Evolutionary conservation across 1,140 invertebrate genomes (phyloP).

Genomic region (Drosophila teissieri): DNA sequence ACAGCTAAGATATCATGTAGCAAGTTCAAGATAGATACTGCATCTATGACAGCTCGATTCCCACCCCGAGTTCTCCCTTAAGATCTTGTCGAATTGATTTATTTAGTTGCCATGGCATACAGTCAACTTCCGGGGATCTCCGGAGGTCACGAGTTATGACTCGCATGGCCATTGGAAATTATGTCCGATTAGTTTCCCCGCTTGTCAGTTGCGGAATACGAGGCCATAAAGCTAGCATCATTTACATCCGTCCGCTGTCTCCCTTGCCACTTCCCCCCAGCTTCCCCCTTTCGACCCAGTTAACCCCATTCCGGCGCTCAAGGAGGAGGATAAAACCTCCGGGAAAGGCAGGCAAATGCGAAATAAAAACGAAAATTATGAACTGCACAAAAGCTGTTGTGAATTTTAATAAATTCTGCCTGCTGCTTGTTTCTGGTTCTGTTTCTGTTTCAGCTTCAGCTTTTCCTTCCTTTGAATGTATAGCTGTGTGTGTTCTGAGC

Average conservation of each 20-base stretch:
- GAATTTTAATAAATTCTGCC: conserved; percentile 82
- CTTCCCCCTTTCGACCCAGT: conserved; percentile 2
- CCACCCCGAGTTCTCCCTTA: no score
- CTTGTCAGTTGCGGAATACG: conserved; percentile 26
- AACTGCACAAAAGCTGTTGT: conserved; percentile 83
- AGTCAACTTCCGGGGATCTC: not conserved
- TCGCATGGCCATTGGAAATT: conserved; percentile 25
- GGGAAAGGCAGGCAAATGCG: conserved; percentile 62
- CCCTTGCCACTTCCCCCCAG: conserved; percentile 1
- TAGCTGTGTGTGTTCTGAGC: conserved; percentile 42
- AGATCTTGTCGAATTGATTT: not conserved
- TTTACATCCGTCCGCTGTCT: conserved; percentile 21
- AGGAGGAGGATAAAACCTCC: conserved; percentile 41
- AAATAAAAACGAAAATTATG: conserved; percentile 83
- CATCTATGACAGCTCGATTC: no score
- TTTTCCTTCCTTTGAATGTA: conserved; percentile 10
- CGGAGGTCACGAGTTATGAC: conserved; percentile 9
- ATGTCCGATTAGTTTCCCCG: conserved; percentile 38
- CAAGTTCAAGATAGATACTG: no score
- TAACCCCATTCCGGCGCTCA: conserved; percentile 22
- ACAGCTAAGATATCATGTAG: no score
- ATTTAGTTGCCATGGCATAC: not conserved
- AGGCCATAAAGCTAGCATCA: conserved; percentile 32
- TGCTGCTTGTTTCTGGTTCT: conserved; percentile 25
- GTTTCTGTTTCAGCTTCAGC: conserved; percentile 11